Base-by-base conservation (phyloP, 1,140 invertebrate species). In the Cheumatopsyche charites region DNA sequence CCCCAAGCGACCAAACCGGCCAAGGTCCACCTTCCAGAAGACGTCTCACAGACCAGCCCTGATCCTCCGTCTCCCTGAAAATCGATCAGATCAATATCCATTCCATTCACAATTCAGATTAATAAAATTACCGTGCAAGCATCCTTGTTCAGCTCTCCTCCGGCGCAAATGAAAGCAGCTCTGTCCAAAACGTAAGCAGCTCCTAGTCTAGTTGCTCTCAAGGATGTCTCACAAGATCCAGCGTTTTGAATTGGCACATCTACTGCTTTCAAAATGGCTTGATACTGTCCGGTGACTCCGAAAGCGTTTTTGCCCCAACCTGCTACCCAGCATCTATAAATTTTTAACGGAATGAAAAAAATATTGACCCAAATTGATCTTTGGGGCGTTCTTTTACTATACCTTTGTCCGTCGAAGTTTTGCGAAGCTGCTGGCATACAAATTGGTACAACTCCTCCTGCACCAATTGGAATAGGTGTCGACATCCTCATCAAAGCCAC, bases 271-370 rank as follows among this genome's bases (percentile, higher is more conserved):
- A 90, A 77, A 23, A 90, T 88, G 62, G 85, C 86, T 78, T 91
- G 90, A 77, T 89, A 90, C 41, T 82, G 83, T 0, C 89, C 89
- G 26, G 77, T 82, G 1, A 82, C 67, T 11, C 89, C 89, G 75
- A 92, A 94, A 75, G 89, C 87, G 77, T 92, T 86, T 77, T 92
- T 92, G 36, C 92, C 92, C 91, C 92, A 94, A 13, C 92, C 92
- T 0, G 91, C 86, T 0, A 92, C 90, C 84, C 85, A 88, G 77
- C 92, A 94, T 74, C 86, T 88, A 47, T 1, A 76, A 75, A 42
- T 23, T 12, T 9, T 62, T n/a, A n/a, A 26, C 17, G 11, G 15
- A 23, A 68, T 49, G 3, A 41, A 17, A 63, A 25, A 71, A 72
- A 73, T 61, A 17, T 25, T 42, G 74, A 26, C 25, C 79, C 3